Base-by-base conservation (phyloP, 1,140 invertebrate genomes). In the Andrena cerasifolii region DNA sequence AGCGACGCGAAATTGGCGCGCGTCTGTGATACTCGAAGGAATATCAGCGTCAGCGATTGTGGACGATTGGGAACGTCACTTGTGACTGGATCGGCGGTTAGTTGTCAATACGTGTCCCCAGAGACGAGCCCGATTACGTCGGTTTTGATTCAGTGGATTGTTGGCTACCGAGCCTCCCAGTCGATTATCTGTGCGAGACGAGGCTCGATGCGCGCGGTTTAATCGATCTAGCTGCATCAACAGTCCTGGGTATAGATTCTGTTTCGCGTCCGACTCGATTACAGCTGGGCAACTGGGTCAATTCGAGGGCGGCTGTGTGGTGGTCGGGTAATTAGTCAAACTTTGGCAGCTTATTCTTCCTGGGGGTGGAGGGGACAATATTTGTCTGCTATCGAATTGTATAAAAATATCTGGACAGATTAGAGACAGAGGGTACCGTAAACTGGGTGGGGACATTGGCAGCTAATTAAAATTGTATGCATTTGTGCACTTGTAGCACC, bases 171-270 rank as follows among this genome's bases (percentile, higher is more conserved):
- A 6, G 10, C 4, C 26, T 43, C 56, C 21, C 5, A 12, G 59
- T 43, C 3, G 26, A n/a, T n/a, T 24, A 10, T 21, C 16, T 21
- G 10, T 18, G 12, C 24, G 31, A 62, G 47, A 28, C 28, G 21
- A 8, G 0, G 2, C 10, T 16, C 31, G 4, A 18, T 53, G 18
- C 1, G 14, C 31, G 24, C 10, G 16, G 3, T 72, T 62, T 36
- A 51, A 72, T 72, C 43, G 24, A 63, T 26, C 40, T 28, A 26
- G 40, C 59, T 61, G 21, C 16, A 63, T 63, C 61, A n/a, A 3
- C 10, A 21, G n/a, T n/a, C 16, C n/a, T 28, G 10, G 28, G 33
- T 47, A 61, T 16, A 6, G 18, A 16, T 62, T 49, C 47, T 59
- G 31, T 16, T 36, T 56, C 33, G 47, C 12, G n/a, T 71, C 18